Evolutionary conservation across 2,113 vertebrate species (phyloP).

Genomic region (Nothoprocta pentlandii): DNA sequence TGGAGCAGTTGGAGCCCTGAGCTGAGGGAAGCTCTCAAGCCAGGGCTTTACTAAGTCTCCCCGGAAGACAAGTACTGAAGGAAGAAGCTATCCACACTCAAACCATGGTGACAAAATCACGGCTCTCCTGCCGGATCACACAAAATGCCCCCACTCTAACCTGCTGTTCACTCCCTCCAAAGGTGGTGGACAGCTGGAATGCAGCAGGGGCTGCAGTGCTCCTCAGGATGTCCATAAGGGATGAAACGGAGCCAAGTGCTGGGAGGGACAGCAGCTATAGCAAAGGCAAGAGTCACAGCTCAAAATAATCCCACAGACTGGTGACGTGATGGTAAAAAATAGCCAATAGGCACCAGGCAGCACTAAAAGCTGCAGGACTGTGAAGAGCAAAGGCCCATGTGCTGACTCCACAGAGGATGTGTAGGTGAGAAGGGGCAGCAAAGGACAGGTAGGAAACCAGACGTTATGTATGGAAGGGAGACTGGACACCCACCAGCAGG

Average conservation of each 20-base stretch:
- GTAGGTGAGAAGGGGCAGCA: not conserved
- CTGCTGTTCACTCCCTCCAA: not conserved
- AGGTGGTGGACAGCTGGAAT: not conserved
- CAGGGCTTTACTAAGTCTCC: not conserved
- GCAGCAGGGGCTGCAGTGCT: not conserved
- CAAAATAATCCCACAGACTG: not conserved
- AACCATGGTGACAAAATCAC: not conserved
- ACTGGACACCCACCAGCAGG: not conserved
- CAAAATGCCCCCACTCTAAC: not conserved
- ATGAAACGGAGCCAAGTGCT: not conserved
- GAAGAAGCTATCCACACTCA: not conserved
- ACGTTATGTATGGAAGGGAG: too few species aligned
- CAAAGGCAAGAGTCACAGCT: too few species aligned
- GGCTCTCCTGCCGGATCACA: not conserved
- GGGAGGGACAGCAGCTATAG: fast-evolving
- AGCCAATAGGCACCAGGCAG: too few species aligned
- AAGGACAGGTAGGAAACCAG: not conserved
- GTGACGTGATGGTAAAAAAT: not conserved
- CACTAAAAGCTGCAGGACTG: too few species aligned
- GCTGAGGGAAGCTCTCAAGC: not conserved
- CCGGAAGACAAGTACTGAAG: not conserved
- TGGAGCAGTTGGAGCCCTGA: not conserved
- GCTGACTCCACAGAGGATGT: too few species aligned
- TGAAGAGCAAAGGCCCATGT: too few species aligned
- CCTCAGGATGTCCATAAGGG: not conserved